phyloP scores from a whole-genome alignment of 2,113 vertebrate species.

The Cyprinus carpio region DNA sequence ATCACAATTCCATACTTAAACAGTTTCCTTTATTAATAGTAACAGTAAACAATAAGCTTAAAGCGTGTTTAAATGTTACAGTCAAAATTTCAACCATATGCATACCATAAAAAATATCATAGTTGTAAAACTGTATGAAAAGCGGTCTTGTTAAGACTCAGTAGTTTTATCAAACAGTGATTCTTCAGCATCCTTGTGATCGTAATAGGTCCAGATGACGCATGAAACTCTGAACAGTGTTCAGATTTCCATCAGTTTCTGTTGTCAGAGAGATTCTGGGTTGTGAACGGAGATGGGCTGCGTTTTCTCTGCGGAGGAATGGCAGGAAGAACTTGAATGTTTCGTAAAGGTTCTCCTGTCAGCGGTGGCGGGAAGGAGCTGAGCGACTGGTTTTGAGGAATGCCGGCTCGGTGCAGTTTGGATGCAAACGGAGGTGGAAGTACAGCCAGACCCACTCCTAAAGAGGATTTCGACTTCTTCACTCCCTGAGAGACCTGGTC shows the following conservation, averaged over 20 bases:
- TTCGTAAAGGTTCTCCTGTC: slow-evolving; percentile 72
- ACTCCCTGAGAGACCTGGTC: slow-evolving; percentile 66
- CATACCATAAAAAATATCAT: slow-evolving; percentile 53
- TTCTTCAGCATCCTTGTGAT: not conserved
- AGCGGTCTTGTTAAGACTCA: slow-evolving; percentile 43
- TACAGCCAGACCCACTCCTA: slow-evolving; percentile 58
- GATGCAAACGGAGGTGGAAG: slow-evolving; percentile 61
- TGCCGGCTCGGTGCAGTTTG: slow-evolving; percentile 56
- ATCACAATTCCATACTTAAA: not conserved
- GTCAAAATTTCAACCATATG: slow-evolving; percentile 50
- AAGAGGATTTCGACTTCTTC: slow-evolving; percentile 72
- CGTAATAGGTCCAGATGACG: not conserved
- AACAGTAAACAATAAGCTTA: slow-evolving; percentile 50
- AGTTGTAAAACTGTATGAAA: slow-evolving; percentile 58
- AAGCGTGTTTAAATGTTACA: slow-evolving; percentile 45
- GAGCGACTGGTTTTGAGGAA: slow-evolving; percentile 66
- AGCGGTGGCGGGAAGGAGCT: slow-evolving; percentile 70
- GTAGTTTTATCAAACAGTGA: slow-evolving; percentile 48
- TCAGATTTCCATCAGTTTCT: slow-evolving; percentile 45
- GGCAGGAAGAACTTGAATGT: slow-evolving; percentile 79
- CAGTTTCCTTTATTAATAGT: slow-evolving; percentile 51
- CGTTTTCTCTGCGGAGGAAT: slow-evolving; percentile 79
- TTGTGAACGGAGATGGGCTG: slow-evolving; percentile 46
- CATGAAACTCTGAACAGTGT: slow-evolving; percentile 33
- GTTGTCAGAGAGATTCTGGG: slow-evolving; percentile 44